A percentile compares a stretch with the other conserved stretches of the same genome.
Conservation (phyloP, 2,888 invertebrate genomes). For the Leucophenga maculata region DNA sequence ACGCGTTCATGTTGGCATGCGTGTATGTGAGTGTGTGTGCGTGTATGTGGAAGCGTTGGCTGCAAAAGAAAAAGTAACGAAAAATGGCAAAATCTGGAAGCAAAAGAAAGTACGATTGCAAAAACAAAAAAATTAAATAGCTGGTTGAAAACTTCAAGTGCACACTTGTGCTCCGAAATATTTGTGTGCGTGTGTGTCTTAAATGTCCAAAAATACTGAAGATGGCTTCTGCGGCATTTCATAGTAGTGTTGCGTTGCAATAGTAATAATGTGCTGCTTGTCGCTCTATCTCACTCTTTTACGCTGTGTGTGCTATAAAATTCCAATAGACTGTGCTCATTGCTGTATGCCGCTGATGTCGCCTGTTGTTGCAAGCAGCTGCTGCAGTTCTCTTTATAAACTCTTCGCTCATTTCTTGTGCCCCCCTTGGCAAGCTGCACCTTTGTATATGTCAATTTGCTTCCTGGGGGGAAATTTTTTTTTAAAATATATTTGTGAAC, state of each 20-base stretch:
- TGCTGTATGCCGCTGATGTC: neutral
- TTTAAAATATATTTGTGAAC: neutral
- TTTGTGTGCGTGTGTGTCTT: conserved; percentile 46
- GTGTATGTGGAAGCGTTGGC: conserved; percentile 37
- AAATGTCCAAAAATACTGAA: conserved; percentile 31
- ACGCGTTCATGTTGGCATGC: conserved; percentile 26
- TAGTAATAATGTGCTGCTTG: neutral
- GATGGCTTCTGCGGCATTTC: neutral
- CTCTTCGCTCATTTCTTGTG: neutral
- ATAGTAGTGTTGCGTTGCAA: neutral
- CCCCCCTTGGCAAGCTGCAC: neutral
- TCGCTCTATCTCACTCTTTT: neutral
- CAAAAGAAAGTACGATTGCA: conserved; percentile 61
- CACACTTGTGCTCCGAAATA: conserved; percentile 54
- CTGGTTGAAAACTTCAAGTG: conserved; percentile 64
- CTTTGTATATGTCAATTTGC: neutral
- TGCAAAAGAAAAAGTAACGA: conserved; percentile 29
- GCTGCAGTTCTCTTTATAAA: neutral
- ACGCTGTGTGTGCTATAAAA: conserved; percentile 6
- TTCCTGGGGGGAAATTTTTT: conserved; percentile 15
- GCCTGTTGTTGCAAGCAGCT: neutral
- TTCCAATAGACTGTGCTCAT: neutral
- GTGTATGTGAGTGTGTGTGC: conserved; percentile 3
- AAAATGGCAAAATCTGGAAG: conserved; percentile 61
- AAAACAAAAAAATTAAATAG: conserved; percentile 51